Base-by-base conservation (phyloP, 2,113 vertebrate species). In the Eubucco bourcierii region DNA sequence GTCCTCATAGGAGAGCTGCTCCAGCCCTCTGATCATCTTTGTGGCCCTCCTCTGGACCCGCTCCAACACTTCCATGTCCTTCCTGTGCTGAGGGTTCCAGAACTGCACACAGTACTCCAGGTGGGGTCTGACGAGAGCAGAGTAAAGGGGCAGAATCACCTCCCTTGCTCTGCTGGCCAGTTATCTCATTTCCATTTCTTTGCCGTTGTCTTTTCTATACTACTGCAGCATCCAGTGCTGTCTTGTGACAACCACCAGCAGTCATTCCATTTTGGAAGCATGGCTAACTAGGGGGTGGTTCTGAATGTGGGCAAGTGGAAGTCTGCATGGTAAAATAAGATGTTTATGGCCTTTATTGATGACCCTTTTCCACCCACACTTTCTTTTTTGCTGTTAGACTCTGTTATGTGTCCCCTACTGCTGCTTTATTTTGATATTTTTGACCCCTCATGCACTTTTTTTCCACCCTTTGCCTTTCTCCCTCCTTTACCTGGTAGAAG, bases 401-500 rank as follows among this genome's bases (percentile, higher is more conserved):
- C 33, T 66, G 27, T 17, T 65, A 34, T 4, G 0, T 18, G 17
- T 83, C 85, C 27, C 31, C 14, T 7, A 14, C 15, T 66, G 39
- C 13, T 87, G 28, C 34, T 87, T 94, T 91, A 65, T 90, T 89
- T 94, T 87, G 37, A 91, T 27, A 21, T 77, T 82, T 86, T 85
- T 94, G 46, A 70, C 53, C n/a, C 4, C 6, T 83, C 10, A 9
- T 31, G 52, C 13, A 27, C 46, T 82, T 91, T 70, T 94, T 50
- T 72, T 8, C 56, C 7, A 77, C 3, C 13, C 29, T 46, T 85
- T 88, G 55, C 82, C 20, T 47, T 6, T 87, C 76, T 85, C 46
- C 83, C 9, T 61, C 9, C 37, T 83, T 79, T 72, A 80, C 25
- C 50, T 29, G 12, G 24, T 83, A 66, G 67, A 50, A 70, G 41